Percentiles rank a stretch among this genome's conserved stretches.
Evolutionary conservation across 2,113 vertebrate genomes (phyloP).

Genomic region (Gobio gobio): DNA sequence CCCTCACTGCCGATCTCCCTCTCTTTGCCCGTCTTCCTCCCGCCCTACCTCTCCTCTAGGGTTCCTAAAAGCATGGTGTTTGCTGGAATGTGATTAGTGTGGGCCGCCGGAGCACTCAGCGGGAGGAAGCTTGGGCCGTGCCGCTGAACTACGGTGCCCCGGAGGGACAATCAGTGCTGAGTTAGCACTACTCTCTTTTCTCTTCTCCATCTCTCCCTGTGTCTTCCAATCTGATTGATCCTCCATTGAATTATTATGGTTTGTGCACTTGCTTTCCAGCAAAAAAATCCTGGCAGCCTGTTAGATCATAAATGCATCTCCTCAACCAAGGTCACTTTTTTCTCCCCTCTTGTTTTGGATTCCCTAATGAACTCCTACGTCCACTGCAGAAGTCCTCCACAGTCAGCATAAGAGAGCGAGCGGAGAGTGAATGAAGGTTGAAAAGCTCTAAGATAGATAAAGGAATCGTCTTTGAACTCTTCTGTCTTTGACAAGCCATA

Average conservation of each 20-base stretch:
- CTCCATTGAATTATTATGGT: slow-evolving; percentile 82
- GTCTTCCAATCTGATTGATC: slow-evolving; percentile 84
- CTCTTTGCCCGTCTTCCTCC: slow-evolving; percentile 63
- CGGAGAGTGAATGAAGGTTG: slow-evolving; percentile 20
- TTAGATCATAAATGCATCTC: slow-evolving; percentile 81
- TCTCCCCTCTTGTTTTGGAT: slow-evolving; percentile 52
- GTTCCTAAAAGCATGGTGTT: slow-evolving; percentile 88
- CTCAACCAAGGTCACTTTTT: slow-evolving; percentile 77
- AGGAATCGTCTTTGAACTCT: slow-evolving; percentile 46
- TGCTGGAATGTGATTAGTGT: slow-evolving; percentile 95
- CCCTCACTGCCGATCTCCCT: slow-evolving; percentile 33
- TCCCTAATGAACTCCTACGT: slow-evolving; percentile 53
- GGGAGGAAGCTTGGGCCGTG: slow-evolving; percentile 69
- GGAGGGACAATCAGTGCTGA: slow-evolving; percentile 80
- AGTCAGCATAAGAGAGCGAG: slow-evolving; percentile 47
- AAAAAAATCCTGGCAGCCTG: slow-evolving; percentile 68
- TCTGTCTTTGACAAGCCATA: slow-evolving; percentile 45
- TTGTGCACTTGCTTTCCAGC: slow-evolving; percentile 38
- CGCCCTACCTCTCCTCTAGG: slow-evolving; percentile 75
- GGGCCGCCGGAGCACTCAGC: slow-evolving; percentile 86
- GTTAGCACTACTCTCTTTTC: slow-evolving; percentile 74
- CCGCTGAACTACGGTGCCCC: slow-evolving; percentile 74
- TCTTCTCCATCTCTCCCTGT: slow-evolving; percentile 70
- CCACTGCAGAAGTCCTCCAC: slow-evolving; percentile 36
- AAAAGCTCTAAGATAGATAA: slow-evolving; percentile 19